A percentile compares a stretch with the other conserved stretches of the same genome.
Conservation (phyloP, 2,888 invertebrate species). For the Saturnia pavonia region DNA sequence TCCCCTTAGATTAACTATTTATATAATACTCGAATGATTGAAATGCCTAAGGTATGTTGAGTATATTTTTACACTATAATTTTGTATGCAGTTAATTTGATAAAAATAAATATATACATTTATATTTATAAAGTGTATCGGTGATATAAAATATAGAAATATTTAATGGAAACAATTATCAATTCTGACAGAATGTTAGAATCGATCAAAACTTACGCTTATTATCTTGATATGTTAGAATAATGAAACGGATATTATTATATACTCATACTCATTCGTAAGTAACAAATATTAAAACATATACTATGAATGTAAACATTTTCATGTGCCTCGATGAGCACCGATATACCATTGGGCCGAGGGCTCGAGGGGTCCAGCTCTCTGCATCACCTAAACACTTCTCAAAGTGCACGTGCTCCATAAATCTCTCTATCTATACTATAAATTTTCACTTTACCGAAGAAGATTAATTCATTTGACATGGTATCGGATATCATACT, state of each 20-base stretch:
- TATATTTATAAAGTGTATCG: slow-evolving; percentile 48
- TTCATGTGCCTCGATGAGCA: slow-evolving; percentile 70
- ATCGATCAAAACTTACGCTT: slow-evolving; percentile 74
- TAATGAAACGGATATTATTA: slow-evolving; percentile 52
- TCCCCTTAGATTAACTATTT: slow-evolving; percentile 52
- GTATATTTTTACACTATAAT: slow-evolving; percentile 66
- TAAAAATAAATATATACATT: slow-evolving; percentile 17
- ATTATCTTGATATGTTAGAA: slow-evolving; percentile 77
- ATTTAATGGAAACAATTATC: slow-evolving; percentile 38
- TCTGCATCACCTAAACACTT: not conserved
- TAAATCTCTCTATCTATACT: slow-evolving; percentile 15
- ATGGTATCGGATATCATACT: slow-evolving; percentile 62
- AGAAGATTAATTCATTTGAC: slow-evolving; percentile 46
- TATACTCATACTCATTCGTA: slow-evolving; percentile 58
- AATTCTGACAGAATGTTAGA: slow-evolving; percentile 57
- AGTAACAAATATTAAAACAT: slow-evolving; percentile 61
- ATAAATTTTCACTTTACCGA: slow-evolving; percentile 29
- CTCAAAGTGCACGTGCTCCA: slow-evolving; percentile 13
- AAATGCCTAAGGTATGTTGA: slow-evolving; percentile 55
- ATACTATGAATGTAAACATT: slow-evolving; percentile 42
- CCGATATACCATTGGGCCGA: slow-evolving; percentile 52
- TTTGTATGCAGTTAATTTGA: slow-evolving; percentile 51
- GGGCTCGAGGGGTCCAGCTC: not conserved
- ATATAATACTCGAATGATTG: slow-evolving; percentile 46
- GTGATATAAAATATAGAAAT: slow-evolving; percentile 35